A percentile compares a stretch with the other conserved stretches of the same genome.
These are phyloP conservation scores for Chaenogobius annularis DNA, from an alignment of 2,113 vertebrate species.

Conservation along the genomic window DNA sequence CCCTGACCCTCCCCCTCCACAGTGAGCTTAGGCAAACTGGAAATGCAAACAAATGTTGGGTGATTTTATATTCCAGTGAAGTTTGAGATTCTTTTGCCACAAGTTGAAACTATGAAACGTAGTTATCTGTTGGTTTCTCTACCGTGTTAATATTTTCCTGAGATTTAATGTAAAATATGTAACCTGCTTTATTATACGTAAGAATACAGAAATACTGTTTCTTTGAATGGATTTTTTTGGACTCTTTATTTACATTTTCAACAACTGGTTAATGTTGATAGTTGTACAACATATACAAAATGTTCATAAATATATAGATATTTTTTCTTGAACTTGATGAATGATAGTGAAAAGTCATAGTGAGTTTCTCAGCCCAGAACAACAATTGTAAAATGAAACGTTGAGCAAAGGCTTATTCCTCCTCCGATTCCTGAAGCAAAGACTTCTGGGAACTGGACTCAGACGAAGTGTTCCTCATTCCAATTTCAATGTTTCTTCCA, in stretches of 20 bases:
- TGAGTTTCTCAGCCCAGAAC: not conserved
- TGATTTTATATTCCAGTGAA: not conserved
- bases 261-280: not conserved
- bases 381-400: not conserved
- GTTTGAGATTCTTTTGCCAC: not conserved
- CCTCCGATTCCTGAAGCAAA: slow-evolving; percentile 79
- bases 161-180: not conserved
- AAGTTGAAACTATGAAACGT: not conserved
- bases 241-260: not conserved
- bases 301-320: not conserved
- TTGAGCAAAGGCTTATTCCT: slow-evolving; percentile 61
- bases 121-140: not conserved
- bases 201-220: not conserved
- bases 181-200: not conserved
- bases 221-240: not conserved
- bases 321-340: not conserved
- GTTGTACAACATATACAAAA: not conserved
- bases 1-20: slow-evolving; percentile 81
- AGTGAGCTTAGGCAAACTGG: slow-evolving; percentile 39
- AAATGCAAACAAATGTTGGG: not conserved
- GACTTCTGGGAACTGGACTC: slow-evolving; percentile 68
- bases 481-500: slow-evolving; percentile 64
- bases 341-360: not conserved
- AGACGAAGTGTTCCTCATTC: slow-evolving; percentile 56
- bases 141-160: not conserved